phyloP scores from a whole-genome alignment of 1,140 invertebrate species.

The Gonioctena quinquepunctata region DNA sequence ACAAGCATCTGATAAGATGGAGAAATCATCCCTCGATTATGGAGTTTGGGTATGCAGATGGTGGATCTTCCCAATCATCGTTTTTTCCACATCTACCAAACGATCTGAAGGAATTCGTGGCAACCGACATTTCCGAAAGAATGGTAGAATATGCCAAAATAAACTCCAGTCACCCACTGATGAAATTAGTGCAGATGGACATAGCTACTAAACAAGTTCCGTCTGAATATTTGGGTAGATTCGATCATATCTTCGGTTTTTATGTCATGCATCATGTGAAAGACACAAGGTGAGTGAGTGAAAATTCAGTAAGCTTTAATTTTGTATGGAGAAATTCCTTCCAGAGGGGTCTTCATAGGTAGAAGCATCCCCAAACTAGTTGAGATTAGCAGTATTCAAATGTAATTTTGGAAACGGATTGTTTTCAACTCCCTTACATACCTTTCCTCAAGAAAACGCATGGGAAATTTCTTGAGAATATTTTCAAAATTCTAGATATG shows the following conservation, averaged over 20 bases:
- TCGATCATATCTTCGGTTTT: neutral
- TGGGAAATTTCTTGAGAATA: too few relatives aligned
- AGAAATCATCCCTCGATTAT: neutral
- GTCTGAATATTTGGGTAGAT: neutral
- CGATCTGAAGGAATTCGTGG: constrained; percentile 1
- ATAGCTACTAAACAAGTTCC: neutral
- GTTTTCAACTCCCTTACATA: too few relatives aligned
- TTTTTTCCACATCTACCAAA: neutral
- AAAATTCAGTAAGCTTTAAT: too few relatives aligned
- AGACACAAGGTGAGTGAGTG: neutral
- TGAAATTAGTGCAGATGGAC: constrained; percentile 3
- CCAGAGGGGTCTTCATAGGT: too few relatives aligned
- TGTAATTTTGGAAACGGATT: too few relatives aligned
- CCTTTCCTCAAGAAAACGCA: too few relatives aligned
- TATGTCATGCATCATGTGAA: neutral
- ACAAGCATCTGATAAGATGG: constrained; percentile 4
- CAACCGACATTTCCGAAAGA: constrained; percentile 1
- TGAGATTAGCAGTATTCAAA: too few relatives aligned
- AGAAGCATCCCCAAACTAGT: too few relatives aligned
- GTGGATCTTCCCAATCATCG: neutral
- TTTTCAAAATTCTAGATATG: too few relatives aligned
- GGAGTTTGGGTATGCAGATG: constrained; percentile 16
- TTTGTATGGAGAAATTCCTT: too few relatives aligned
- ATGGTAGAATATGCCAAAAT: constrained; percentile 10
- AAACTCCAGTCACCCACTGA: neutral